Conservation (phyloP, 2,797 vertebrate genomes). For the Astyanax mexicanus region DNA sequence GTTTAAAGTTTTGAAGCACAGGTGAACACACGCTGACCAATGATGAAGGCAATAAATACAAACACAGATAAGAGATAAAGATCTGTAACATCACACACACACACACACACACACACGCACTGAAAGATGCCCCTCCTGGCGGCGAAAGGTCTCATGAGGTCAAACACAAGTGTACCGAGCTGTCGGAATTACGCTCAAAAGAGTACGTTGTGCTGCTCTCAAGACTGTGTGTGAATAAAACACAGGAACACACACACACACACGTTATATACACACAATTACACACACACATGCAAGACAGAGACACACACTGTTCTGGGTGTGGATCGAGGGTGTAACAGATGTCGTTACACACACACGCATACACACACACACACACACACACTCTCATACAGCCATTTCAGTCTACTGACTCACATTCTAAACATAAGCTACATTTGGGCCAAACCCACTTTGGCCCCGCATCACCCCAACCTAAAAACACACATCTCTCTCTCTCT, state of each 20-base stretch:
- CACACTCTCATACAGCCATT: slow-evolving; percentile 40
- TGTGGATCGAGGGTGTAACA: slow-evolving; percentile 54
- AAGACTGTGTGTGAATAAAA: slow-evolving; percentile 66
- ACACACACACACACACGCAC: too few relatives aligned
- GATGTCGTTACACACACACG: slow-evolving; percentile 42
- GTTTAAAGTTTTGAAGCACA: slow-evolving; percentile 5
- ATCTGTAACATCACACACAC: neutral
- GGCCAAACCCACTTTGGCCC: slow-evolving; percentile 58
- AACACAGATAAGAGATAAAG: neutral
- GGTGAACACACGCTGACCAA: slow-evolving; percentile 1
- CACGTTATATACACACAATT: slow-evolving; percentile 52
- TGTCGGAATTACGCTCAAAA: slow-evolving; percentile 87
- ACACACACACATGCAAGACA: slow-evolving; percentile 26
- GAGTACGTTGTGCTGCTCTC: slow-evolving; percentile 97
- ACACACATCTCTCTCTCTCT: slow-evolving; percentile 39
- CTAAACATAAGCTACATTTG: slow-evolving; percentile 53
- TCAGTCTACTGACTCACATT: slow-evolving; percentile 55
- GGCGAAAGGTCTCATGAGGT: slow-evolving; percentile 88
- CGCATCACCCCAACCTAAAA: slow-evolving; percentile 62
- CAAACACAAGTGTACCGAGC: slow-evolving; percentile 98
- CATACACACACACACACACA: slow-evolving; percentile 25
- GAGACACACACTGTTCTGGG: slow-evolving; percentile 43
- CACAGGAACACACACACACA: slow-evolving; percentile 56
- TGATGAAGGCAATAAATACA: neutral
- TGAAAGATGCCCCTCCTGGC: slow-evolving; percentile 58